Percentiles rank a stretch among this genome's conserved stretches.
Evolutionary conservation across 2,888 invertebrate species (phyloP).

Genomic region (Ophonus ardosiacus): DNA sequence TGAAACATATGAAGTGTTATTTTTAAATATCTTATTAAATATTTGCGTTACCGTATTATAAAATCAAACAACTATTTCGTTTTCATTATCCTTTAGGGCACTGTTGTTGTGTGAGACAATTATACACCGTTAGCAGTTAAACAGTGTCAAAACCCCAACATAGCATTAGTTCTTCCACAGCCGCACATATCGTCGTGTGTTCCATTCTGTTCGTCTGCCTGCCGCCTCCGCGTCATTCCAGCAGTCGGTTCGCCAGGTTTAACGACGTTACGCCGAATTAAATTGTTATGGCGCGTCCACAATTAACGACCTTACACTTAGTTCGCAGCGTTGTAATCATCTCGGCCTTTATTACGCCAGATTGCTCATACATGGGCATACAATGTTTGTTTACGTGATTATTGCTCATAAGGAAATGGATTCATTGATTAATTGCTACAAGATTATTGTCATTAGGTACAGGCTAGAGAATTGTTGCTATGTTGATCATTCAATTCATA

Average conservation of each 20-base stretch:
- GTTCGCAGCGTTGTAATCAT: not conserved
- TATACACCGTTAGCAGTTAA: slow-evolving; percentile 33
- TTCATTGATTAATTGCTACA: not conserved
- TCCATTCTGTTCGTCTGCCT: not conserved
- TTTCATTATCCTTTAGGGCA: not conserved
- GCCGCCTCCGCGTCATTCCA: slow-evolving; percentile 24
- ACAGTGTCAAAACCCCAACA: slow-evolving; percentile 9
- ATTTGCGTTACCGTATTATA: no score
- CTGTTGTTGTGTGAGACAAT: slow-evolving; percentile 9
- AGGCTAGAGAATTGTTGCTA: no score
- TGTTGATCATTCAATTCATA: no score
- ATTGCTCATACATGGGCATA: not conserved
- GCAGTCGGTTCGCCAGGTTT: slow-evolving; percentile 46
- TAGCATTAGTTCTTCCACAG: slow-evolving; percentile 19
- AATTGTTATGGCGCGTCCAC: slow-evolving; percentile 50
- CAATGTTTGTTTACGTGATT: not conserved
- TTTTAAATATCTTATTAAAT: no score
- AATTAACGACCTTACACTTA: slow-evolving; percentile 51
- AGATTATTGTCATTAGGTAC: no score
- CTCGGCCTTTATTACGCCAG: not conserved
- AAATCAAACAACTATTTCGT: slow-evolving; percentile 12
- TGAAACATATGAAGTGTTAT: no score
- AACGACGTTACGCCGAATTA: slow-evolving; percentile 52
- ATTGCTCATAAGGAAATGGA: not conserved
- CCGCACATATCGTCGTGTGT: not conserved